These are phyloP conservation scores for Toxotes lorentzi DNA, from an alignment of 2,797 vertebrate genomes.

Conservation along the genomic window DNA sequence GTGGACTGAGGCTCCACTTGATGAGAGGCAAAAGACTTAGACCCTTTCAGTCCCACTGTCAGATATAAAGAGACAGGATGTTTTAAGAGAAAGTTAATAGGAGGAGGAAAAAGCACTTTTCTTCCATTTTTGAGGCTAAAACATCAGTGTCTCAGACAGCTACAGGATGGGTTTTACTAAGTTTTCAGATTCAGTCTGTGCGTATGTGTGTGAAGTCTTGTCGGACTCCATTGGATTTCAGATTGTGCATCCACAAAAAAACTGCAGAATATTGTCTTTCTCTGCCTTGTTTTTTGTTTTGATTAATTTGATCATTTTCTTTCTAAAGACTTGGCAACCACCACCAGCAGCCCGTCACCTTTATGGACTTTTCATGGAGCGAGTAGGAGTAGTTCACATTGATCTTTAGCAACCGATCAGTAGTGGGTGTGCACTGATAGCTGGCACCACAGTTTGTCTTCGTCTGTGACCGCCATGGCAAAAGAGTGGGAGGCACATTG, in stretches of 20 bases:
- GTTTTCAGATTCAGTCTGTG: conserved; percentile 7
- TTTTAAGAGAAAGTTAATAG: conserved; percentile 31
- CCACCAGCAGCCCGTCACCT: conserved; percentile 67
- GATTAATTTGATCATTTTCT: conserved; percentile 70
- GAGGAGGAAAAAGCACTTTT: conserved; percentile 15
- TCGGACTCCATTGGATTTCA: conserved; percentile 1
- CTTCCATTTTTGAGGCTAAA: conserved; percentile 1
- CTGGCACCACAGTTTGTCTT: conserved; percentile 78
- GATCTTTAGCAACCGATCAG: conserved; percentile 76
- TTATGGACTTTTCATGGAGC: conserved; percentile 77
- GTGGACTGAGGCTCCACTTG: conserved; percentile 34
- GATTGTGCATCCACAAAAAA: not conserved
- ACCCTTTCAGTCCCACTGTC: conserved; percentile 9
- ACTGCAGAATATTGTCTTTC: conserved; percentile 20
- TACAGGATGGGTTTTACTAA: conserved; percentile 11
- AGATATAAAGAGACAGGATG: conserved; percentile 25
- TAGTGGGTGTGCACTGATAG: conserved; percentile 77
- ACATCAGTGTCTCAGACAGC: conserved; percentile 14
- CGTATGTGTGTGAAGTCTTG: not conserved
- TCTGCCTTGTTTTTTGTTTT: conserved; percentile 13
- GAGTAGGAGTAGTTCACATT: conserved; percentile 80
- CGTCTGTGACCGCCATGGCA: conserved; percentile 67
- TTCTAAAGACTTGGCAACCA: conserved; percentile 64
- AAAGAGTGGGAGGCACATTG: conserved; percentile 73
- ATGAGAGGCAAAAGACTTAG: conserved; percentile 32